Percentiles rank a stretch among this genome's conserved stretches.
These are phyloP conservation scores for Hoplostethus mediterraneus DNA, from an alignment of 2,797 vertebrate genomes.

Conservation along the genomic window DNA sequence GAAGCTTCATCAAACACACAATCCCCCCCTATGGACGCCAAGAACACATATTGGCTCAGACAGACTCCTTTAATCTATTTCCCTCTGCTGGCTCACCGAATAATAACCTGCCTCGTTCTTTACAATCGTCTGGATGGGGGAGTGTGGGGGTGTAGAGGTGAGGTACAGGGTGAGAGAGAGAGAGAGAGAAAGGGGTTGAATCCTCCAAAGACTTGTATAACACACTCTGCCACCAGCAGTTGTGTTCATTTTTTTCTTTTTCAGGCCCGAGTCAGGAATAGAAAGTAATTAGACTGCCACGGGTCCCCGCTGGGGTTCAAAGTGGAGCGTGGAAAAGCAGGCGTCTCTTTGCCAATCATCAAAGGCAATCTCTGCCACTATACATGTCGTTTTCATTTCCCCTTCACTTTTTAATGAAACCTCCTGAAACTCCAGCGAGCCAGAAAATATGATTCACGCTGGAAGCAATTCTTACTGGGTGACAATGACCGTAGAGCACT, in stretches of 20 bases:
- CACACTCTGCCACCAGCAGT: constrained; percentile 43
- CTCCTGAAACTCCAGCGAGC: constrained; percentile 39
- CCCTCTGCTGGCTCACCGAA: constrained; percentile 48
- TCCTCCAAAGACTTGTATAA: constrained; percentile 45
- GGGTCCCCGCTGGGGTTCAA: constrained; percentile 77
- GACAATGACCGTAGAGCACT: constrained; percentile 23
- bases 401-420: constrained; percentile 63
- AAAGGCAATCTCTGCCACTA: constrained; percentile 68
- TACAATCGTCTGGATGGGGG: constrained; percentile 38
- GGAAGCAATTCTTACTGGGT: not conserved
- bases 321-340: constrained; percentile 75
- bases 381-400: constrained; percentile 48
- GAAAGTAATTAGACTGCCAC: constrained; percentile 83
- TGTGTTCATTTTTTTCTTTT: constrained; percentile 45
- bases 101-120: constrained; percentile 62
- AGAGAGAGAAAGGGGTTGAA: constrained; percentile 20
- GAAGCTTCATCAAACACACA: constrained; percentile 68
- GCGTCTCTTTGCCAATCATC: constrained; percentile 62
- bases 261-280: constrained; percentile 78
- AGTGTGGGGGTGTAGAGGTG: constrained; percentile 1
- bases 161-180: constrained; percentile 11
- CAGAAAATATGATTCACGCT: constrained; percentile 13
- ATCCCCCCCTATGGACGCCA: constrained; percentile 45
- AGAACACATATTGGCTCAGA: constrained; percentile 67
- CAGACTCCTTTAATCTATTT: constrained; percentile 65